Base-by-base conservation (phyloP, 2,113 vertebrate species). In the Ibidorhyncha struthersii region DNA sequence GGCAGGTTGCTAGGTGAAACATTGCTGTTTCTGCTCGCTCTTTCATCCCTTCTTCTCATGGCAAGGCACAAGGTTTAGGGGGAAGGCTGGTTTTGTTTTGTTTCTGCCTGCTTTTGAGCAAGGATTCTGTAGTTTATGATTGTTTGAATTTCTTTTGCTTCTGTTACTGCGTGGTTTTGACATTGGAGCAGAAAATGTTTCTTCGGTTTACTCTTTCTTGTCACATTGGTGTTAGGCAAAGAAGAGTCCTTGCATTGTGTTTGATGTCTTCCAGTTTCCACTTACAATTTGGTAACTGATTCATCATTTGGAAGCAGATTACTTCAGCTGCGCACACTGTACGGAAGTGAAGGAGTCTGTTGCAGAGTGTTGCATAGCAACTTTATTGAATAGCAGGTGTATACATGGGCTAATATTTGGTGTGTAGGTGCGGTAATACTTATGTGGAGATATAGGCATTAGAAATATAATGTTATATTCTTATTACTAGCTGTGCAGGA, bases 361-460 rank as follows among this genome's bases (percentile, higher is more conserved):
- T 96, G 67, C 82, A 81, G 73, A 76, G 52, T 87, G 94, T 92
- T 95, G 96, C 94, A 38, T 94, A 93, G 76, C 88, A 92, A 89
- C 69, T 91, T 95, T 49, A 93, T 47, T 47, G 69, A 95, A 70
- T 82, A 78, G 38, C 69, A 94, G 81, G 74, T 29, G 29, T 56
- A 76, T 61, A 45, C 66, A 59, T 82, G 40, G 74, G 79, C 41
- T 95, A 95, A 84, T 92, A 40, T 18, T 90, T n/a, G 40, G 62
- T 74, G 36, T 94, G 25, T 55, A 72, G 86, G 7, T 45, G 23
- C 67, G 71, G 41, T 47, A 69, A 88, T 90, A 43, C 32, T 85
- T 70, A 49, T 10, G 15, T 62, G 55, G 58, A 66, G 5, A 41
- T 89, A 53, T 14, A 85, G 16, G 49, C 14, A 41, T 62, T 83